Base-by-base conservation (phyloP, 2,888 invertebrate species). In the Dryocosmus kuriphilus region DNA sequence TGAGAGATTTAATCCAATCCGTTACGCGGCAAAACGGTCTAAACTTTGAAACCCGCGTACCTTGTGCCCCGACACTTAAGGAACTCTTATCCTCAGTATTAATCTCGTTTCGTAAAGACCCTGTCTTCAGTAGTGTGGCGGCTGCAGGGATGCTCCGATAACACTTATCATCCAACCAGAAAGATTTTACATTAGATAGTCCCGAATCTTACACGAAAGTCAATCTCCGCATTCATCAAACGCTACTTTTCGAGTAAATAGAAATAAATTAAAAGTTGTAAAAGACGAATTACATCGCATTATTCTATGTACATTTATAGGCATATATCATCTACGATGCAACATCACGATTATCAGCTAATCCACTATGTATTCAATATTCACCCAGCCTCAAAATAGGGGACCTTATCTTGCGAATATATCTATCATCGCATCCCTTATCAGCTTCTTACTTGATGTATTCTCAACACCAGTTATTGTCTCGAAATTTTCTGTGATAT, bases 1-100 rank as follows among this genome's bases (percentile, higher is more conserved):
- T 82, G 81, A 81, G 83, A 87, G 86, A 86, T 82, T 89, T 87
- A 89, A 89, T 88, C 88, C 87, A 85, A 88, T 88, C 85, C 80
- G 88, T 88, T 87, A 88, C 87, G 86, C 71, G 30, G 71, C 30
- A 41, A 41, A 71, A 71, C 71, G 51, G 46, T 67, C 67, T 67
- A 67, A 67, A 79, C 32, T 74, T 51, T 57, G 74, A 67, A 62
- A 79, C 30, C 19, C 19, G 73, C 46, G 55, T 57, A 75, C 74
- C 63, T 74, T 62, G 61, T 74, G 67, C 55, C 79, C 79, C 74
- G 73, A 71, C 73, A 76, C 81, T 83, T 80, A 78, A 82, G 78
- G 79, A 83, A 82, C 80, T 88, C 86, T 87, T 86, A 88, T 87
- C 86, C 85, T 84, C 73, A 79, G 85, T 83, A 88, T 88, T 86